phyloP scores from a whole-genome alignment of 1,140 invertebrate species.

The Proales similis region DNA sequence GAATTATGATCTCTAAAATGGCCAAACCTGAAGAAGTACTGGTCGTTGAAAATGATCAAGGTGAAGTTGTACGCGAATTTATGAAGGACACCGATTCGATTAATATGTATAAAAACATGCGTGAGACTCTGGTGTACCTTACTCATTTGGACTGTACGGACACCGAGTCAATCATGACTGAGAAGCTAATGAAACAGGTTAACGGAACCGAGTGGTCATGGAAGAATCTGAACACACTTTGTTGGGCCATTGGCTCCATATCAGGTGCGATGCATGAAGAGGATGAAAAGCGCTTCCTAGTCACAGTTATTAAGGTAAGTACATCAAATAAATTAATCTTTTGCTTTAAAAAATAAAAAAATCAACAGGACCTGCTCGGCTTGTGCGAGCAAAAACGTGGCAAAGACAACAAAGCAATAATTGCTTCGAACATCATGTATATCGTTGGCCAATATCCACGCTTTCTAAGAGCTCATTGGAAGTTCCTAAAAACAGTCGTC shows the following conservation, averaged over 20 bases:
- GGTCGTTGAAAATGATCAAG: constrained; percentile 99
- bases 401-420: constrained; percentile 99
- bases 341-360: neutral
- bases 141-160: constrained; percentile 90
- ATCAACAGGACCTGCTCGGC: constrained; percentile 72
- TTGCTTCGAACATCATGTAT: constrained; percentile 99
- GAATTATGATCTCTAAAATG: constrained; percentile 99
- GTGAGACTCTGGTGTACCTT: constrained; percentile 65
- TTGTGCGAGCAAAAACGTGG: constrained; percentile 98
- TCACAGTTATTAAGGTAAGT: constrained; percentile 98
- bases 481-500: constrained; percentile 99
- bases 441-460: constrained; percentile 99
- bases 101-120: constrained; percentile 99
- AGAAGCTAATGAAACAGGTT: constrained; percentile 96
- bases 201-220: constrained; percentile 98
- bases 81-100: constrained; percentile 99
- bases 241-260: constrained; percentile 99
- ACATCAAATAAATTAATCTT: constrained; percentile 41
- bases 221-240: constrained; percentile 97
- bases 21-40: constrained; percentile 99
- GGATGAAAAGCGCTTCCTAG: constrained; percentile 96
- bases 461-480: constrained; percentile 98
- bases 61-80: constrained; percentile 96
- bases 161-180: constrained; percentile 97
- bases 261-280: constrained; percentile 98